These are phyloP conservation scores for Pogoniulus pusillus DNA, from an alignment of 2,797 vertebrate genomes.

Conservation along the genomic window DNA sequence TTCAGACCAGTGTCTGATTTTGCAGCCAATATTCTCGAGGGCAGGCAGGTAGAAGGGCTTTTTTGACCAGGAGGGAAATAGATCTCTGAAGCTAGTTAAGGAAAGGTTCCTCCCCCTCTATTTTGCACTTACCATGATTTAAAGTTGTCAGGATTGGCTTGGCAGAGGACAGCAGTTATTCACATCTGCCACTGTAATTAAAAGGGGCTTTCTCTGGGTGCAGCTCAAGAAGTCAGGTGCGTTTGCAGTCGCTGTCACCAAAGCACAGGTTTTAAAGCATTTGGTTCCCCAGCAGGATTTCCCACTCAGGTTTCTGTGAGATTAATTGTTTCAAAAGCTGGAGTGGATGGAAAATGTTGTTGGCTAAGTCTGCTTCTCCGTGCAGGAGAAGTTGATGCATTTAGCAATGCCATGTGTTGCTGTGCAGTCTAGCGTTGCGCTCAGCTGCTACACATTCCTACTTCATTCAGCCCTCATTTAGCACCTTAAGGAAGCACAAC, in stretches of 20 bases:
- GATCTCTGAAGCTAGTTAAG: background rate
- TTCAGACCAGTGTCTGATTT: background rate
- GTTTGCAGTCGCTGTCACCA: conserved; percentile 21
- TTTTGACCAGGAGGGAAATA: background rate
- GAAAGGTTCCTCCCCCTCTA: background rate
- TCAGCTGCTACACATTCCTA: background rate
- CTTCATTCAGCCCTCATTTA: conserved; percentile 12
- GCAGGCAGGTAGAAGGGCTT: background rate
- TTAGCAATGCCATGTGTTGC: background rate
- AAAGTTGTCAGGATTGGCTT: background rate
- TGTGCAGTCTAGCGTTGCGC: conserved; percentile 12
- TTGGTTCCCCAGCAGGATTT: conserved; percentile 53
- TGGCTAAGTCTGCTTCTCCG: background rate
- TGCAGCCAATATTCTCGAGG: background rate
- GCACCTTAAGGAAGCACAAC: background rate
- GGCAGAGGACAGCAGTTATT: background rate
- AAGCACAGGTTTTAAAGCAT: conserved; percentile 34
- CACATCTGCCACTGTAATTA: background rate
- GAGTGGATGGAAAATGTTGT: conserved; percentile 48
- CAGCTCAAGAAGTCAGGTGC: conserved; percentile 42
- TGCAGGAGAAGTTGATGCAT: conserved; percentile 16
- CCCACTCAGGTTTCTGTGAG: conserved; percentile 30
- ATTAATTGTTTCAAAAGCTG: conserved; percentile 58
- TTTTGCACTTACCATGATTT: background rate
- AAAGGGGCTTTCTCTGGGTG: background rate